Percentiles rank a stretch among this genome's conserved stretches.
Evolutionary conservation across 2,113 vertebrate species (phyloP).

Genomic region (Pterophyllum scalare): DNA sequence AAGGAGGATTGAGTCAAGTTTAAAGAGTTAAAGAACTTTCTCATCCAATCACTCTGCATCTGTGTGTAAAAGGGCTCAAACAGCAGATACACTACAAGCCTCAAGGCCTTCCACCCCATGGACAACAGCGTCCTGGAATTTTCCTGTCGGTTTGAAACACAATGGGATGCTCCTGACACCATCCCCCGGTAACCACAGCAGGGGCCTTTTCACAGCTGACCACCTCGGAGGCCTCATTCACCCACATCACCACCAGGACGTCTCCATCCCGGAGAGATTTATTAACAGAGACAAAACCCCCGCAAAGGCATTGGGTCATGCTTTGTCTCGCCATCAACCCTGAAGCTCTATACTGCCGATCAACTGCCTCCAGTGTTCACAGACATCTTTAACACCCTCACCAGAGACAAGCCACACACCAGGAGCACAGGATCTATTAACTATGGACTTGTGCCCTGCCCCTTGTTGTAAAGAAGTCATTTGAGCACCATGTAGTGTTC

Average conservation of each 20-base stretch:
- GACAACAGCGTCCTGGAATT: not conserved
- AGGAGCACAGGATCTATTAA: not conserved
- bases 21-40: not conserved
- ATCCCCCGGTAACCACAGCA: not conserved
- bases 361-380: not conserved
- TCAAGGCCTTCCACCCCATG: not conserved
- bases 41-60: fast-evolving
- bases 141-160: not conserved
- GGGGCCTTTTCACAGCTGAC: not conserved
- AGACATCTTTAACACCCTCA: not conserved
- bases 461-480: not conserved
- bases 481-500: not conserved
- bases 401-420: not conserved
- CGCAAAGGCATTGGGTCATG: not conserved
- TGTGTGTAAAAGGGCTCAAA: not conserved
- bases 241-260: not conserved
- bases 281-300: not conserved
- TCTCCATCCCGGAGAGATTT: not conserved
- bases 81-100: not conserved
- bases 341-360: not conserved
- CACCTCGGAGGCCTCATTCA: not conserved
- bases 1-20: not conserved
- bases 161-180: not conserved
- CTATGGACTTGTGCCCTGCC: not conserved
- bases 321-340: not conserved